Conservation (phyloP, 2,888 invertebrate species). For the Mellilla xanthometata region DNA sequence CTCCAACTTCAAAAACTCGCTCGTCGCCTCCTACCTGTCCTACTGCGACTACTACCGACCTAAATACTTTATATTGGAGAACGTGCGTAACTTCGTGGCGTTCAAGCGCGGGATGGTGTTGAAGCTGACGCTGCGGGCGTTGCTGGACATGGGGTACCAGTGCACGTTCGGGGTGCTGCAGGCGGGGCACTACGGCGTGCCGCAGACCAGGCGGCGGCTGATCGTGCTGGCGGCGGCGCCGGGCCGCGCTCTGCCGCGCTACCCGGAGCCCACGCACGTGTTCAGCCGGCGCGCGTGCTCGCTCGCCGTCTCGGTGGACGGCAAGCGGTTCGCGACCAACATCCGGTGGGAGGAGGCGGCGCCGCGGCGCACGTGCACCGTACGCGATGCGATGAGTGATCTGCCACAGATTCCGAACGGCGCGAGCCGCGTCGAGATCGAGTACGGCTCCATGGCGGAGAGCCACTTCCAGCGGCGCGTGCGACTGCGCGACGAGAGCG, state of each 20-base stretch:
- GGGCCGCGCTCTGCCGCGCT: constrained; percentile 87
- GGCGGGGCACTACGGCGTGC: constrained; percentile 93
- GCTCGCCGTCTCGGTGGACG: constrained; percentile 68
- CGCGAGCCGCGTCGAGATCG: constrained; percentile 85
- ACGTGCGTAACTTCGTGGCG: constrained; percentile 92
- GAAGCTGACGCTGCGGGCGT: constrained; percentile 88
- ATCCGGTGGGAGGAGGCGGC: constrained; percentile 86
- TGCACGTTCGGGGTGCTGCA: constrained; percentile 93
- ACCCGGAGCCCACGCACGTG: constrained; percentile 91
- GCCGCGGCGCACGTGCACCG: constrained; percentile 89
- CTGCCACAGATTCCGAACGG: constrained; percentile 89
- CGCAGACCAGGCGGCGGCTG: constrained; percentile 90
- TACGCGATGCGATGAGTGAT: constrained; percentile 92
- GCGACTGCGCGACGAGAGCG: constrained; percentile 81
- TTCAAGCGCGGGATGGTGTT: constrained; percentile 92
- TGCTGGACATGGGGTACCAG: constrained; percentile 93
- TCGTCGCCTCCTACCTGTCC: constrained; percentile 91
- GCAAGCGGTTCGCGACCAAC: constrained; percentile 75
- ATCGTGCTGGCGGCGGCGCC: constrained; percentile 93
- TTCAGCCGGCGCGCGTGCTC: constrained; percentile 88
- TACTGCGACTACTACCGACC: constrained; percentile 94
- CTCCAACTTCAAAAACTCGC: constrained; percentile 92
- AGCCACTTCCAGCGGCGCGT: constrained; percentile 90
- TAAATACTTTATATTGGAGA: constrained; percentile 91
- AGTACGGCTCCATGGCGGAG: constrained; percentile 86